Evolutionary conservation across 2,113 vertebrate genomes (phyloP).

Genomic region (Leptobrachium leishanense): DNA sequence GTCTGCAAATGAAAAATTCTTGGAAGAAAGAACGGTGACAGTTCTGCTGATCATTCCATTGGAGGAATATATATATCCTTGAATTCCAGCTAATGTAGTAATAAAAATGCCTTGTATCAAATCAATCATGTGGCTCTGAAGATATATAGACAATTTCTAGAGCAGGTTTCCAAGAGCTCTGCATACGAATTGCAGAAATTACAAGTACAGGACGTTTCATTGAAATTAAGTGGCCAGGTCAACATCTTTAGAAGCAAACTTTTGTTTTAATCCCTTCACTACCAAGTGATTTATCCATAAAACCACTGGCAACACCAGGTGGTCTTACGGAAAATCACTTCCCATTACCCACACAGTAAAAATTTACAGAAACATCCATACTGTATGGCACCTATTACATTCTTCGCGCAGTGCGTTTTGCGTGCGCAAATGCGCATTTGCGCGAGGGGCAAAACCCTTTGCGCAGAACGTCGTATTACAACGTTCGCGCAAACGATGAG

Average conservation of each 20-base stretch:
- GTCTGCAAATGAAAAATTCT: constrained; percentile 2
- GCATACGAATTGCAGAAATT: background rate
- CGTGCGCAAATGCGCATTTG: too few relatives aligned
- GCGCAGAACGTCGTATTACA: too few relatives aligned
- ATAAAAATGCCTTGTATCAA: constrained; percentile 24
- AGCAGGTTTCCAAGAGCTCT: background rate
- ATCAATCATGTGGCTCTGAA: constrained; percentile 1
- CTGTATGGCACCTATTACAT: too few relatives aligned
- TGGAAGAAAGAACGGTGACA: background rate
- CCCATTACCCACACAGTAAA: too few relatives aligned
- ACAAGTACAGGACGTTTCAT: background rate
- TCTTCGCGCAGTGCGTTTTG: too few relatives aligned
- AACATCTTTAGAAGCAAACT: background rate
- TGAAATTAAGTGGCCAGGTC: background rate
- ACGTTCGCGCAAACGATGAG: too few relatives aligned
- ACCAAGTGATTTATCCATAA: too few relatives aligned
- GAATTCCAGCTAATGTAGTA: constrained; percentile 14
- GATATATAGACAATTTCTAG: background rate
- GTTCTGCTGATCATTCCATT: constrained; percentile 24
- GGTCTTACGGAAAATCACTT: too few relatives aligned
- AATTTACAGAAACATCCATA: too few relatives aligned
- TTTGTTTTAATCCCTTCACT: too few relatives aligned
- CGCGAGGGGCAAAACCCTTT: too few relatives aligned
- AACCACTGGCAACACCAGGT: too few relatives aligned
- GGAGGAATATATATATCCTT: background rate